Base-by-base conservation (phyloP, 2,797 vertebrate species). In the Selene dorsalis region DNA sequence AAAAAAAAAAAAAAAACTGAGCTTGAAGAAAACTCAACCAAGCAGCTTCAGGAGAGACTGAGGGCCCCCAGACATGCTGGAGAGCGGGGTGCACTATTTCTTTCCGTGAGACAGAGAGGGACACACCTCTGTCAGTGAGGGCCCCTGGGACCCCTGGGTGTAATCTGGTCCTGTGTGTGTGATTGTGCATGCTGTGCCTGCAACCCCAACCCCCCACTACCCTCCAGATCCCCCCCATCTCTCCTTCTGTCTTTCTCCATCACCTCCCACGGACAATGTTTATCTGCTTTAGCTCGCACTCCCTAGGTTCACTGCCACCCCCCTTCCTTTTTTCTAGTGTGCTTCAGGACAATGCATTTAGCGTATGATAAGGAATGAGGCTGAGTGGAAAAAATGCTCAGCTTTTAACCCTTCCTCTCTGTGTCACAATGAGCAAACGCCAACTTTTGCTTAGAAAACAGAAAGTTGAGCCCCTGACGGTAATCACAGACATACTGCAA, bases 41-140 rank as follows among this genome's bases (percentile, higher is more conserved):
- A 76, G 68, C 72, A 77, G 69, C 75, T 71, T 60, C 68, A 63
- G 48, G 65, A 70, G 75, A 63, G 50, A 35, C 4, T 28, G 68
- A 79, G 69, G 74, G 30, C 62, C 62, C 79, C 72, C 45, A 35
- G 79, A 80, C 77, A 70, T 17, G 70, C 67, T 1, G 47, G 80
- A 83, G 84, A 79, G 61, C 68, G 3, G 28, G 81, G 81, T 84
- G 52, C 76, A 73, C 66, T 73, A 64, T 91, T 85, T 80, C 84
- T 90, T 85, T 88, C 73, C 28, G 6, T 68, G 60, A 84, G 16
- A 66, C 62, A 39, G 57, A 59, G 80, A 81, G 71, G 80, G 83
- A 87, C 82, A 87, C 90, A 91, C 87, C 89, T 90, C 83, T 83
- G 80, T 73, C 83, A 74, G 50, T 47, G 75, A 75, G 80, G 85